These are phyloP conservation scores for Saturnia japonica DNA, from an alignment of 2,888 invertebrate genomes.

Conservation along the genomic window DNA sequence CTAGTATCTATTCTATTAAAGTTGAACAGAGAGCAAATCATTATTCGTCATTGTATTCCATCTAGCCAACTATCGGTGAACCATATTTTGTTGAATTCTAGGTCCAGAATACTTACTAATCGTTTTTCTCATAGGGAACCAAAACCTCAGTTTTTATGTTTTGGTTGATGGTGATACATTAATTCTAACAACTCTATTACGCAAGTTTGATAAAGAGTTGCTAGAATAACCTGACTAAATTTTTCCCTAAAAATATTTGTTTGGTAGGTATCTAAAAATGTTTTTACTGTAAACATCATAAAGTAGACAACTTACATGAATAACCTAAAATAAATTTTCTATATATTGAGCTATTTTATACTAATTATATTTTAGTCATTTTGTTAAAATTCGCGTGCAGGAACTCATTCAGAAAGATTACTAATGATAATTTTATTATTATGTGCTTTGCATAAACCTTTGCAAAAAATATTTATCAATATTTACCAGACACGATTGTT, in stretches of 20 bases:
- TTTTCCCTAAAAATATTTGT: neutral
- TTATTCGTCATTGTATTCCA: neutral
- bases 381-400: neutral
- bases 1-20: no score
- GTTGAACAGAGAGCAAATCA: neutral
- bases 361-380: neutral
- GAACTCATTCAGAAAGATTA: neutral
- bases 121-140: no score
- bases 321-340: neutral
- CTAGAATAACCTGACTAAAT: neutral
- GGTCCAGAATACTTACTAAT: no score
- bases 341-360: neutral
- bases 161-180: no score
- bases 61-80: neutral
- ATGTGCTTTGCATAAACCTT: conserved; percentile 19
- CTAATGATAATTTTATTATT: neutral
- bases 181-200: no score
- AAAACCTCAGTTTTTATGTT: no score
- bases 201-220: neutral
- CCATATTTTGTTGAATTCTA: neutral
- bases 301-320: neutral
- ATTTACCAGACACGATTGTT: conserved; percentile 1
- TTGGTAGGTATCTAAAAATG: neutral
- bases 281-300: neutral
- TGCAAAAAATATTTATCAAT: conserved; percentile 12